These are phyloP conservation scores for Mycteria americana DNA, from an alignment of 2,797 vertebrate genomes.

Conservation along the genomic window DNA sequence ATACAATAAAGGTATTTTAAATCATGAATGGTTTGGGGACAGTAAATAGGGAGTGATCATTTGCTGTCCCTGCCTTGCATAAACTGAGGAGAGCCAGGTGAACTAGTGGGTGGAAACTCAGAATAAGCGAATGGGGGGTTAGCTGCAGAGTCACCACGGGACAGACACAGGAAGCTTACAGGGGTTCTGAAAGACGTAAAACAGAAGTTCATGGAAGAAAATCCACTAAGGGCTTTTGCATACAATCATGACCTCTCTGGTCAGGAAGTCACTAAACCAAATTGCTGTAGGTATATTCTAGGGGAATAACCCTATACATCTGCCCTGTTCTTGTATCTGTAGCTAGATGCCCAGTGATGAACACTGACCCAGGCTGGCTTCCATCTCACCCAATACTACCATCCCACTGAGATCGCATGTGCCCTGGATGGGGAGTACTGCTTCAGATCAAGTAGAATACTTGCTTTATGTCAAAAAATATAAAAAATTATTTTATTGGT, in stretches of 20 bases:
- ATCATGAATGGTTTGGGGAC: not conserved
- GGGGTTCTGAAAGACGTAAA: not conserved
- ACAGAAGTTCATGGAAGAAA: not conserved
- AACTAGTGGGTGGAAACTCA: not conserved
- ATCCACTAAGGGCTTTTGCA: not conserved
- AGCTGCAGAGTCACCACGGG: not conserved
- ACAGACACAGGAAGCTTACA: not conserved
- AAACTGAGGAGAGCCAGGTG: not conserved
- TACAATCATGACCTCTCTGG: not conserved
- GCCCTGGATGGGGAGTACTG: not conserved
- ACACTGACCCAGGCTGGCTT: not conserved
- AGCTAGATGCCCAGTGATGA: not conserved
- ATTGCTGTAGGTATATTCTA: not conserved
- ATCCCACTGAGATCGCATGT: fast-evolving
- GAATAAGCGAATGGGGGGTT: not conserved
- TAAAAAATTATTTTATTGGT: not conserved
- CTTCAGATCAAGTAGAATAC: not conserved
- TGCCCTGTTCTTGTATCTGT: not conserved
- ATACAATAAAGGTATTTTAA: not conserved
- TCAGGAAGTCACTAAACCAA: not conserved
- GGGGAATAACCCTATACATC: not conserved
- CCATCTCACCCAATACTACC: not conserved
- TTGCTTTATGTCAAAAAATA: not conserved
- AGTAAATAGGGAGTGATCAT: not conserved
- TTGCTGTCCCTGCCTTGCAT: not conserved